Evolutionary conservation across 2,113 vertebrate species (phyloP), one percentile per base, ranked within the genome.

Genomic region (Gnathonemus longibarbis): DNA sequence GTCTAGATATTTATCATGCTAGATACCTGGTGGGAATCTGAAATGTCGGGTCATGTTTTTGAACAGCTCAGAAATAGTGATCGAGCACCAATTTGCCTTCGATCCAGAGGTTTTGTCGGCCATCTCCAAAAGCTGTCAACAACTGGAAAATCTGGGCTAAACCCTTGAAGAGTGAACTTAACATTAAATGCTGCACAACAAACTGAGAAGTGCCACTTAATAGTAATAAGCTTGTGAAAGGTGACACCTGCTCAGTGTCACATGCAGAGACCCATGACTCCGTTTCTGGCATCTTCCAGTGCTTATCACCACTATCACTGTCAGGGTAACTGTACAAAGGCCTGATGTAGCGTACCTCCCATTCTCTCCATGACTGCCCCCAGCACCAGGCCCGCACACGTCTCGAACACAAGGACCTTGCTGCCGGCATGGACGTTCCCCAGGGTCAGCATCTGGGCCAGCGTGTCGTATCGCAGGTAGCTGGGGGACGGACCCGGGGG

Each of bases 301-400:
- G 35, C 13, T 77, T 1, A 39, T 39, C 70, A 5, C 13, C 70
- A 39, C 19, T 17, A 48, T 84, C 42, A 48, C 62, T 27, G n/a
- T 27, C 24, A n/a, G 62, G 62, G 62, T 11, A 49, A 27, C n/a
- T 27, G 27, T n/a, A 35, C 2, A n/a, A 45, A 62, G 52, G 53
- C 19, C 49, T 31, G 5, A 15, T 17, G 21, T 92, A 97, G 98
- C 98, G 5, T 92, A 97, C 98, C 98, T 93, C 98, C 98, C 98
- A 99, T 98, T 45, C 98, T 95, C 90, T 99, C 98, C 98, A 99
- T 99, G 88, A 98, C 93, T 0, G 98, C 96, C 0, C 98, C 98
- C 88, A 99, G 95, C 87, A 99, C 96, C 1, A 99, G 96, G 42
- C 98, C 98, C 0, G 98, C 95, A 49, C 98, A 99, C 0, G 98